Percentiles rank a stretch among this genome's conserved stretches.
Conservation (phyloP, 2,888 invertebrate species). For the Beris chalybata region DNA sequence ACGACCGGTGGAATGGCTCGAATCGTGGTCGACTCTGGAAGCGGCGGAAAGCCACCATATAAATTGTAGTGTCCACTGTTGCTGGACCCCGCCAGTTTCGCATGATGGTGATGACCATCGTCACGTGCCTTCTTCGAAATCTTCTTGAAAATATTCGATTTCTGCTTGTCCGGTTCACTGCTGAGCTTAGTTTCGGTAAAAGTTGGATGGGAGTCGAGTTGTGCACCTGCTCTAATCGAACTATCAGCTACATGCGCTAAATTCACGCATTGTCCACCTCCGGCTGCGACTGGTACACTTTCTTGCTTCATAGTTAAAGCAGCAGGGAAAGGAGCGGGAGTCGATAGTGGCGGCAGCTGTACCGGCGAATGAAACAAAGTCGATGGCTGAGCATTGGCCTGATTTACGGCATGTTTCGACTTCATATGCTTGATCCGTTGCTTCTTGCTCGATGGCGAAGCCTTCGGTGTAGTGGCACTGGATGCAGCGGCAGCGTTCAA, state of each 20-base stretch:
- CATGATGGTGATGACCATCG: conserved; percentile 40
- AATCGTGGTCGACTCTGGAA: conserved; percentile 23
- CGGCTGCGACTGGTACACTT: background rate
- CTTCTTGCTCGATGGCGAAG: background rate
- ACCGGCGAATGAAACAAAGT: background rate
- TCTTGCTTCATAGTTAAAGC: conserved; percentile 17
- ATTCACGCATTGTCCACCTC: too few relatives aligned
- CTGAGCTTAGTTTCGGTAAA: conserved; percentile 56
- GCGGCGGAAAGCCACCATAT: conserved; percentile 3
- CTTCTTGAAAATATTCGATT: conserved; percentile 85
- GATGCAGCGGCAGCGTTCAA: background rate
- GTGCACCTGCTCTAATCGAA: too few relatives aligned
- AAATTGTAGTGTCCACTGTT: background rate
- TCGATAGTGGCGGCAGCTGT: background rate
- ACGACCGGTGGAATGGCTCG: conserved; percentile 7
- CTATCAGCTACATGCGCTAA: too few relatives aligned
- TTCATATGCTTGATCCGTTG: background rate
- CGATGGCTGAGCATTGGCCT: too few relatives aligned
- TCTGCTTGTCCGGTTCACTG: conserved; percentile 81
- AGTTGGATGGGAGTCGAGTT: too few relatives aligned
- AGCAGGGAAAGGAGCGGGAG: conserved; percentile 9
- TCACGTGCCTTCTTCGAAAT: conserved; percentile 59
- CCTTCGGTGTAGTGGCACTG: too few relatives aligned
- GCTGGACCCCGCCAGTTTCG: background rate
- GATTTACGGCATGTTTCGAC: background rate